Conservation (phyloP, 2,113 vertebrate species). For the Cettia cetti region DNA sequence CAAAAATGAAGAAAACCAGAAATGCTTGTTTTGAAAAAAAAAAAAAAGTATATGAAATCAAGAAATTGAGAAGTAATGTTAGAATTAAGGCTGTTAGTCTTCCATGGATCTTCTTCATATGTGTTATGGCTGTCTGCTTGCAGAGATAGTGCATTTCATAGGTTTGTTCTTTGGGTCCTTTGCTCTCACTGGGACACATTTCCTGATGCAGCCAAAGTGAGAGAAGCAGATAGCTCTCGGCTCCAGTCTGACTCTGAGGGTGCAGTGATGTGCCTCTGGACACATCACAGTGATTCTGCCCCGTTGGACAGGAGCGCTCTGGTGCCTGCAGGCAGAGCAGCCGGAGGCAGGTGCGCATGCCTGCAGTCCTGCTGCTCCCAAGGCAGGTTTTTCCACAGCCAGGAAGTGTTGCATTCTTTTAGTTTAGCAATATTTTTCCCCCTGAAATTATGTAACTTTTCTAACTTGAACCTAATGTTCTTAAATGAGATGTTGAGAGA, state of each 20-base stretch:
- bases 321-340: neutral
- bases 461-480: neutral
- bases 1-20: neutral
- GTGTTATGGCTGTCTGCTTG: neutral
- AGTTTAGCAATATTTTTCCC: neutral
- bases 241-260: neutral
- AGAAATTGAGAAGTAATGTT: neutral
- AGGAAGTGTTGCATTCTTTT: neutral
- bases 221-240: accelerated
- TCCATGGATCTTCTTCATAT: neutral
- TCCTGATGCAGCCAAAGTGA: neutral
- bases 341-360: accelerated
- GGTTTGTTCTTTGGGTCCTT: neutral
- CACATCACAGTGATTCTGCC: too few species aligned
- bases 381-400: neutral
- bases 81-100: neutral
- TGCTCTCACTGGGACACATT: neutral
- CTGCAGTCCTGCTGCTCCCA: accelerated
- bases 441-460: neutral
- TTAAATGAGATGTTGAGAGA: neutral
- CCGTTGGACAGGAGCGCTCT: accelerated
- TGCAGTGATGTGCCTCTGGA: neutral
- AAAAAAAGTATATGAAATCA: neutral
- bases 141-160: neutral
- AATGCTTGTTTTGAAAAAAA: neutral